A percentile compares a stretch with the other conserved stretches of the same genome.
Evolutionary conservation across 2,797 vertebrate genomes (phyloP).

Genomic region (Spea hammondii): DNA sequence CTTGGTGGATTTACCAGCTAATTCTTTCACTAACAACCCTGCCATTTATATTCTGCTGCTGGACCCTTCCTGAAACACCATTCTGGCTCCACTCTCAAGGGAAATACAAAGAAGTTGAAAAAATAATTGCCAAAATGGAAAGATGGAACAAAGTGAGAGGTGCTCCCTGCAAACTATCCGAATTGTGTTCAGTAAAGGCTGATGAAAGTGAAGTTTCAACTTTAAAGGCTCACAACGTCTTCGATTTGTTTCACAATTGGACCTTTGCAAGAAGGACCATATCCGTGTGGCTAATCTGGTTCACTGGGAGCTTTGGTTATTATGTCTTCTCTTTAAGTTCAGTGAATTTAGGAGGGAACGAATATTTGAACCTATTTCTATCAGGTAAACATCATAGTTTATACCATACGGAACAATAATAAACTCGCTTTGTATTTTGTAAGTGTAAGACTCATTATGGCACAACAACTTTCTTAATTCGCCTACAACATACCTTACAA

Average conservation of each 20-base stretch:
- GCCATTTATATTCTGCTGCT: constrained; percentile 88
- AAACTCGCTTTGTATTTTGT: no score
- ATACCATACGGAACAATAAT: no score
- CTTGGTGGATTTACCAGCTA: constrained; percentile 92
- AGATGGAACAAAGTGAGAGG: constrained; percentile 73
- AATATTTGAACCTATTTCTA: constrained; percentile 89
- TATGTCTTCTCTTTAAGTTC: constrained; percentile 88
- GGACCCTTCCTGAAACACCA: constrained; percentile 91
- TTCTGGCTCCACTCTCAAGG: constrained; percentile 88
- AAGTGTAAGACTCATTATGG: no score
- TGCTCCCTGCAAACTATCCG: constrained; percentile 71
- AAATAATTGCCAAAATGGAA: constrained; percentile 78
- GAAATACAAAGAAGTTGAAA: constrained; percentile 75
- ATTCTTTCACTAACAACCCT: constrained; percentile 80
- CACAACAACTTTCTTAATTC: no score
- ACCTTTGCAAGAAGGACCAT: constrained; percentile 79
- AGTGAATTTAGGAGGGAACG: constrained; percentile 83
- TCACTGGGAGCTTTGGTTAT: constrained; percentile 89
- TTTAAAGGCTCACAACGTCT: constrained; percentile 75
- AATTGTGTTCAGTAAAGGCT: constrained; percentile 67
- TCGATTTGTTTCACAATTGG: constrained; percentile 82
- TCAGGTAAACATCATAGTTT: constrained; percentile 69
- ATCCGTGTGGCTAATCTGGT: constrained; percentile 90
- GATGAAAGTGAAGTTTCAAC: constrained; percentile 18
- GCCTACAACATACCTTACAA: no score